Evolutionary conservation across 2,888 invertebrate species (phyloP).

Genomic region (Harmothoe impar): DNA sequence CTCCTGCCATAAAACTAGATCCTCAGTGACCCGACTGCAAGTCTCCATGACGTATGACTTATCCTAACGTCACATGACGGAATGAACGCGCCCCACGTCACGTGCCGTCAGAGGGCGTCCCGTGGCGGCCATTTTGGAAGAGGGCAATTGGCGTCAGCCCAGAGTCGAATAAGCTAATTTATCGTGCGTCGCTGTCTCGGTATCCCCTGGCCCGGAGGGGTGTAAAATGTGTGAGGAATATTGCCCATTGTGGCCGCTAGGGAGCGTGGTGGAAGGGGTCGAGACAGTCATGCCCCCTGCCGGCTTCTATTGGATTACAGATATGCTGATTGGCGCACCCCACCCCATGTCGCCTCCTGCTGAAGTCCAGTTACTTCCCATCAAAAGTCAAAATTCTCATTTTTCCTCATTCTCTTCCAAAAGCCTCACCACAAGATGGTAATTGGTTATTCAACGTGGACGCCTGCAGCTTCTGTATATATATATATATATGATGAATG

Average conservation of each 20-base stretch:
- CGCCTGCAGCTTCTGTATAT: too few species aligned
- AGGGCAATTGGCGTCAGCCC: constrained; percentile 18
- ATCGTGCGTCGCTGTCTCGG: constrained; percentile 9
- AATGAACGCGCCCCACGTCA: constrained; percentile 1
- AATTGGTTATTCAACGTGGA: too few species aligned
- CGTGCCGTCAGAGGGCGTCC: constrained; percentile 12
- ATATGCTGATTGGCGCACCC: constrained; percentile 26
- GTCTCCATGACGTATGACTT: background rate
- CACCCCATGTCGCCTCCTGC: background rate
- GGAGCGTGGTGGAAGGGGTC: background rate
- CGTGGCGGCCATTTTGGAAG: constrained; percentile 35
- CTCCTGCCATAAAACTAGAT: too few species aligned
- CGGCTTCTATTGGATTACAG: constrained; percentile 39
- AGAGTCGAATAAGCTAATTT: constrained; percentile 40
- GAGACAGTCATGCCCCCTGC: background rate
- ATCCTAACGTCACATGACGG: background rate
- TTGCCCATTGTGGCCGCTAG: constrained; percentile 47
- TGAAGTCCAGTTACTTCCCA: background rate
- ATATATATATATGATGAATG: too few species aligned
- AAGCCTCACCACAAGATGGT: too few species aligned
- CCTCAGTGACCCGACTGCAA: too few species aligned
- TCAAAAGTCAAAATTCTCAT: background rate
- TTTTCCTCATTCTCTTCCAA: too few species aligned
- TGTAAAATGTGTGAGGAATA: constrained; percentile 44
- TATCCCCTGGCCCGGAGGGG: background rate